Evolutionary conservation across 2,797 vertebrate species (phyloP).

Genomic region (Thunnus albacares): DNA sequence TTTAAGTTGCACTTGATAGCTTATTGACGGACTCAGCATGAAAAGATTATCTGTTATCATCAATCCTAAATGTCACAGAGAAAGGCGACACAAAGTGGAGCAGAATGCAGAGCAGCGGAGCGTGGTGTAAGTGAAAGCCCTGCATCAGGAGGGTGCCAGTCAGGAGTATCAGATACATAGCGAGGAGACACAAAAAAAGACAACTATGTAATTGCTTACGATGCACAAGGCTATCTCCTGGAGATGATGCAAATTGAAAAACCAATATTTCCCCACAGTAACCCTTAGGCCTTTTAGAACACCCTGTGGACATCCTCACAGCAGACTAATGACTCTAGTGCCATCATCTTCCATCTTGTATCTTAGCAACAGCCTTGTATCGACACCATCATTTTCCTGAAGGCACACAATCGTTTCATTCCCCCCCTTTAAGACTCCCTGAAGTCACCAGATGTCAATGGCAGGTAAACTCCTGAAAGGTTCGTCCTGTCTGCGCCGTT

Average conservation of each 20-base stretch:
- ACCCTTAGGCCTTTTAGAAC: slow-evolving; percentile 53
- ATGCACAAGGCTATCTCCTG: slow-evolving; percentile 46
- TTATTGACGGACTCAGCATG: slow-evolving; percentile 51
- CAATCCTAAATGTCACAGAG: slow-evolving; percentile 27
- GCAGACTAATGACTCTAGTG: slow-evolving; percentile 58
- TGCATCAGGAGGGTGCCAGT: neutral
- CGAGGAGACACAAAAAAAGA: slow-evolving; percentile 47
- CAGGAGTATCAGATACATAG: slow-evolving; percentile 32
- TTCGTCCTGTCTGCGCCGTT: neutral
- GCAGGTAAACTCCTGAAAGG: slow-evolving; percentile 11
- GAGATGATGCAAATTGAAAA: slow-evolving; percentile 70
- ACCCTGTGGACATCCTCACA: slow-evolving; percentile 46
- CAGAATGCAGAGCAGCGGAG: neutral
- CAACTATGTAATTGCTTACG: slow-evolving; percentile 50
- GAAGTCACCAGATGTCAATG: slow-evolving; percentile 22
- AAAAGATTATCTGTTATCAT: slow-evolving; percentile 54
- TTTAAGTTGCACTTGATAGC: slow-evolving; percentile 39
- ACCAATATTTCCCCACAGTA: slow-evolving; percentile 73
- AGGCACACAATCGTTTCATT: slow-evolving; percentile 26
- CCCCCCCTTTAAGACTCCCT: slow-evolving; percentile 31
- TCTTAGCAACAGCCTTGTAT: slow-evolving; percentile 74
- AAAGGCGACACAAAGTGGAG: slow-evolving; percentile 25
- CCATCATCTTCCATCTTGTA: slow-evolving; percentile 65
- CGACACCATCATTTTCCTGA: slow-evolving; percentile 22
- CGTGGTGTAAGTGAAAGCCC: neutral